Base-by-base conservation (phyloP, 2,888 invertebrate species). In the Drosophila heteroneura region DNA sequence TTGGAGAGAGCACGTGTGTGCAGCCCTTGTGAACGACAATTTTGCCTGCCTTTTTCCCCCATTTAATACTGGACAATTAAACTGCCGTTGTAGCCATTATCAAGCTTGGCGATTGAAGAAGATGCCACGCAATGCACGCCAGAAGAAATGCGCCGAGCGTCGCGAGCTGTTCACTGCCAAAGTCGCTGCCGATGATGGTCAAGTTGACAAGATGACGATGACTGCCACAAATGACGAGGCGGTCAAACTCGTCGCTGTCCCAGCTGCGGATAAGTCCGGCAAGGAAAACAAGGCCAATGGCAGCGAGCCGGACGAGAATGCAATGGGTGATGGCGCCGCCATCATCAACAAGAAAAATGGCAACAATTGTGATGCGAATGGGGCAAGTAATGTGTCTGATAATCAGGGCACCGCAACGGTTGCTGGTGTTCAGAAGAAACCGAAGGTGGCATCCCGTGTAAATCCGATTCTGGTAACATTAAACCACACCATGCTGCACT, bases 381-480 rank as follows among this genome's bases (percentile, higher is more conserved):
- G 5, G 57, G 32, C 54, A 47, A 44, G 19, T 19, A 19, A 39
- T 5, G 9, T 10, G 3, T 9, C 9, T 39, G 39, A 19, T 19
- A 19, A 19, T 9, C 28, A 33, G 68, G 68, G 52, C 69, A n/a
- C 47, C 54, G 33, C 63, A 52, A 10, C 44, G 26, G 14, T 33
- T 1, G 59, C 37, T 16, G 7, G 49, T 16, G 28, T 3, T 0
- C 44, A 35, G 3, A 89, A 73, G 67, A 90, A 82, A 73, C 77
- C 44, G 5, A 79, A 72, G 28, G 47, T 66, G 16, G 54, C 75
- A 26, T 85, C 90, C 5, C 89, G 90, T 51, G 87, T 91, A 49
- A 93, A 93, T 87, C 93, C 93, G 35, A 91, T 97, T 75, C 95
- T 97, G 73, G 94, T 98, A 82, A 97, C 96, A 92, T 98, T 97